Evolutionary conservation across 2,888 invertebrate species (phyloP).

Genomic region (Lepidocyrtoides sp.): DNA sequence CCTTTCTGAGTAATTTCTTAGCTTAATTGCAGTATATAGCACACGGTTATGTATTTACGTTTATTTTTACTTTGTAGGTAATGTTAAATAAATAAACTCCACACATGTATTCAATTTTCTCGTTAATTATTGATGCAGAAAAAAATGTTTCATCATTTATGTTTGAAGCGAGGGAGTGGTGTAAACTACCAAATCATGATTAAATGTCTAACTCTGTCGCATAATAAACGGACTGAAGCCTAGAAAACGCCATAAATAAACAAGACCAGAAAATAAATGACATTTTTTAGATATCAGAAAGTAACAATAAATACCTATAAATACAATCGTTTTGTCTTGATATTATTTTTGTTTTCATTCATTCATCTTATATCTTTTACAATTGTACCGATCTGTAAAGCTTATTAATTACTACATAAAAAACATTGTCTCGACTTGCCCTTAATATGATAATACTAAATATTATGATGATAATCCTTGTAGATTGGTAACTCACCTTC

Average conservation of each 20-base stretch:
- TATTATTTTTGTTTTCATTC: conserved; percentile 8
- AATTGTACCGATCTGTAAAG: conserved; percentile 7
- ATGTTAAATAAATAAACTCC: background rate
- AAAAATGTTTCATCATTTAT: background rate
- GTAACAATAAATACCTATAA: background rate
- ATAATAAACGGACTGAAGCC: conserved; percentile 63
- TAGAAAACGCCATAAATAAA: conserved; percentile 47
- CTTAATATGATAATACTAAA: background rate
- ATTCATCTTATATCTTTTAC: too few relatives aligned
- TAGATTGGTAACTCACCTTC: conserved; percentile 17
- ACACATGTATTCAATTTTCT: conserved; percentile 16
- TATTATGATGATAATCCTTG: background rate
- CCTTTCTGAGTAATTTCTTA: background rate
- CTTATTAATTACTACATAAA: background rate
- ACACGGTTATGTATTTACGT: background rate
- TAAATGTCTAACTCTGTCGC: conserved; percentile 33
- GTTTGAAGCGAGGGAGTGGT: background rate
- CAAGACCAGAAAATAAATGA: conserved; percentile 60
- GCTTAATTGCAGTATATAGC: background rate
- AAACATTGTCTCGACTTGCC: conserved; percentile 13
- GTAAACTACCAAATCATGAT: conserved; percentile 12
- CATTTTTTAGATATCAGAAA: conserved; percentile 41
- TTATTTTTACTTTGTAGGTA: background rate
- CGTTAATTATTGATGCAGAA: background rate
- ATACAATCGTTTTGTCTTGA: background rate